phyloP scores from a whole-genome alignment of 1,140 invertebrate genomes.

The Penaeus chinensis region DNA sequence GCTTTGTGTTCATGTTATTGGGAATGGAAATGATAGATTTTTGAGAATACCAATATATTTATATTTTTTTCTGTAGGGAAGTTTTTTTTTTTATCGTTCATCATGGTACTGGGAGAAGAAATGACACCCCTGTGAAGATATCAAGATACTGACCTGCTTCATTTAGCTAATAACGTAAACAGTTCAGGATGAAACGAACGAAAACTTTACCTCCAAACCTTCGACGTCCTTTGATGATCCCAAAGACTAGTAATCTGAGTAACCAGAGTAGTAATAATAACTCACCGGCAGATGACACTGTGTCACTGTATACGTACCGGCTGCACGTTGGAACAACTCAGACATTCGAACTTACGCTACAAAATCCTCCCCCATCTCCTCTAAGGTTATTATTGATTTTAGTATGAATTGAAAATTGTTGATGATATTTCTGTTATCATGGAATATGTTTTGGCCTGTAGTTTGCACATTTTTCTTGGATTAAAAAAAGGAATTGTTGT shows the following conservation, averaged over 20 bases:
- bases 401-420: background rate
- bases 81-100: too few species aligned
- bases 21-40: too few species aligned
- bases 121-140: background rate
- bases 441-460: background rate
- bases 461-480: background rate
- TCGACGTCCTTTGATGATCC: slow-evolving; percentile 25
- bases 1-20: too few species aligned
- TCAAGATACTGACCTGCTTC: background rate
- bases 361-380: slow-evolving; percentile 37
- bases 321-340: slow-evolving; percentile 50
- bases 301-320: slow-evolving; percentile 50
- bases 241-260: slow-evolving; percentile 9
- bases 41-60: too few species aligned
- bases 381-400: slow-evolving; percentile 9
- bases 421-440: background rate
- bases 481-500: too few species aligned
- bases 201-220: slow-evolving; percentile 44
- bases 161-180: background rate
- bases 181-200: slow-evolving; percentile 46
- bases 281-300: slow-evolving; percentile 44
- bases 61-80: too few species aligned
- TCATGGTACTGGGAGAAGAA: background rate
- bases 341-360: slow-evolving; percentile 48
- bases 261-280: slow-evolving; percentile 39